phyloP scores from a whole-genome alignment of 1,140 invertebrate genomes.

The Eurosta solidaginis region DNA sequence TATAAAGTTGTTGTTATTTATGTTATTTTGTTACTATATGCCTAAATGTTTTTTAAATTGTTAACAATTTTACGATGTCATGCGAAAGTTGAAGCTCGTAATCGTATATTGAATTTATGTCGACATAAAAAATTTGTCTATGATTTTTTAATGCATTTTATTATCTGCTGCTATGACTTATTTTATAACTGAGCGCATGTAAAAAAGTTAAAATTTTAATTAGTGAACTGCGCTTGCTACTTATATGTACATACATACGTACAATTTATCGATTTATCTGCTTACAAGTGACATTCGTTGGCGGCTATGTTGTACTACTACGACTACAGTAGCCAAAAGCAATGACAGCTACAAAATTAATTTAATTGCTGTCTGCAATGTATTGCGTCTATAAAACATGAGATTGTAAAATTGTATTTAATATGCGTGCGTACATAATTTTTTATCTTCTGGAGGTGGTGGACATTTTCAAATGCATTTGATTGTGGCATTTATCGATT shows the following conservation, averaged over 20 bases:
- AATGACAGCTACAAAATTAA: constrained; percentile 22
- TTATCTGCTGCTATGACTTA: not conserved
- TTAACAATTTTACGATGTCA: not conserved
- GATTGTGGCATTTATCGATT: not conserved
- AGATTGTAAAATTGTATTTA: constrained; percentile 12
- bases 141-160: not conserved
- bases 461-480: too few relatives aligned
- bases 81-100: not conserved
- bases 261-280: too few relatives aligned
- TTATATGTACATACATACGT: too few relatives aligned
- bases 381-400: not conserved
- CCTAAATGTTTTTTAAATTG: not conserved
- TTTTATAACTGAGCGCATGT: not conserved
- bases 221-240: not conserved
- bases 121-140: not conserved
- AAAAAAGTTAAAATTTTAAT: not conserved
- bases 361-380: constrained; percentile 8
- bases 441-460: not conserved
- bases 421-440: not conserved
- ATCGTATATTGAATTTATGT: not conserved
- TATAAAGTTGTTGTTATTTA: too few relatives aligned
- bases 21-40: too few relatives aligned
- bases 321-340: not conserved
- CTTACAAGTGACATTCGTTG: not conserved
- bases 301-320: too few relatives aligned